Conservation (phyloP, 2,113 vertebrate species). For the Carassius gibelio region DNA sequence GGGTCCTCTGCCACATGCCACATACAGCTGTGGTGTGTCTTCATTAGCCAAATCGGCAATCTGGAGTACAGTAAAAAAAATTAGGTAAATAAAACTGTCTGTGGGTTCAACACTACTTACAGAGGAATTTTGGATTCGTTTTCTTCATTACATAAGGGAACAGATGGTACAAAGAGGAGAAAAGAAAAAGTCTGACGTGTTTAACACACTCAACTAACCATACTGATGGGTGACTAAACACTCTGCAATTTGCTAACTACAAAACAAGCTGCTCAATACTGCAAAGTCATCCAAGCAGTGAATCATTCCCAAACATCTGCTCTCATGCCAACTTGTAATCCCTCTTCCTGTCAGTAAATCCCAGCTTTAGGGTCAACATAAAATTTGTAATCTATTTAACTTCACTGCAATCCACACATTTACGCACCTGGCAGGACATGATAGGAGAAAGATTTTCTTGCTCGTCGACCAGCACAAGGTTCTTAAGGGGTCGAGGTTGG, state of each 20-base stretch:
- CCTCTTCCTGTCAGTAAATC: neutral
- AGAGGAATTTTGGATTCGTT: neutral
- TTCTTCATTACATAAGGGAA: neutral
- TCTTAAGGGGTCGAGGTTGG: conserved; percentile 94
- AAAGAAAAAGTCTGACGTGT: too few species aligned
- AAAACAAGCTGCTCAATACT: neutral
- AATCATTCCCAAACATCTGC: neutral
- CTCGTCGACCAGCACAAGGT: conserved; percentile 94
- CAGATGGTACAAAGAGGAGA: neutral
- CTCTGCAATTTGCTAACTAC: neutral
- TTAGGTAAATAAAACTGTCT: neutral
- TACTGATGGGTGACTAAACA: neutral
- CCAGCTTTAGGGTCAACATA: neutral
- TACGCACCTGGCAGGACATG: conserved; percentile 89
- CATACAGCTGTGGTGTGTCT: conserved; percentile 95
- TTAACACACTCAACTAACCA: neutral
- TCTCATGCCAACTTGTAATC: neutral
- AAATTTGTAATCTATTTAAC: neutral
- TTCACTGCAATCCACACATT: neutral
- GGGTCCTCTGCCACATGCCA: conserved; percentile 91
- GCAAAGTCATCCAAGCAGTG: neutral
- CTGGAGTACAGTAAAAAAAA: conserved; percentile 63
- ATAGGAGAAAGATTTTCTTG: conserved; percentile 96
- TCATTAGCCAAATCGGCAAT: conserved; percentile 98
- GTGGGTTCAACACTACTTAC: neutral